phyloP scores from a whole-genome alignment of 2,113 vertebrate species.

The Meriones unguiculatus region DNA sequence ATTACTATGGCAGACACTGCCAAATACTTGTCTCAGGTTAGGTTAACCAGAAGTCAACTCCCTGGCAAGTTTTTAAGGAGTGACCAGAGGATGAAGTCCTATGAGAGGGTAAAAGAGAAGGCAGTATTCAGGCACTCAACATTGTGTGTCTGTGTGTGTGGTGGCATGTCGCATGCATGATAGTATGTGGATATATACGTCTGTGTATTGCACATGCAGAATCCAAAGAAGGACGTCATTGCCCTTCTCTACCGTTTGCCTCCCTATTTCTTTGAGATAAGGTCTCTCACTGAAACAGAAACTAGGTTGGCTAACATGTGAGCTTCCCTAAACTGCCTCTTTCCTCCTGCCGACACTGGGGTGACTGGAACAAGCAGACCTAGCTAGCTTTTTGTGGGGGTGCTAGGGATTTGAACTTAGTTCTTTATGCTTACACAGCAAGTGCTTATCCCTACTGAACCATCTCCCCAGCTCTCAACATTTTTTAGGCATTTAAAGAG shows the following conservation, averaged over 20 bases:
- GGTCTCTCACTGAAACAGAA: background rate
- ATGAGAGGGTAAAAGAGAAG: background rate
- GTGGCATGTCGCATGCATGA: background rate
- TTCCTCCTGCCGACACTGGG: background rate
- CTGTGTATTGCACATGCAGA: background rate
- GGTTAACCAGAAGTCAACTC: background rate
- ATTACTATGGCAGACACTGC: background rate
- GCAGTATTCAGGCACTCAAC: background rate
- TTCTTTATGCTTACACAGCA: background rate
- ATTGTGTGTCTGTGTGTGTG: background rate
- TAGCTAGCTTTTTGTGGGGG: background rate
- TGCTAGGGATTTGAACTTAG: background rate
- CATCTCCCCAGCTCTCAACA: background rate
- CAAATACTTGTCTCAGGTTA: background rate
- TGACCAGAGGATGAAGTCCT: background rate
- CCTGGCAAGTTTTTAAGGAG: background rate
- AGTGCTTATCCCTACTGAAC: background rate
- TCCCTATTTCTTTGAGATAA: background rate
- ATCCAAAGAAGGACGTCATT: background rate
- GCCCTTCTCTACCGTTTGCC: background rate
- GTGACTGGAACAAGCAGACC: background rate
- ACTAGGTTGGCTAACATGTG: background rate
- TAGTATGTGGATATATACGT: background rate
- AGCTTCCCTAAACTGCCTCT: background rate
- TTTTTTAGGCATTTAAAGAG: slow-evolving; percentile 16